phyloP scores from a whole-genome alignment of 2,113 vertebrate genomes.

The Cynocephalus volans region DNA sequence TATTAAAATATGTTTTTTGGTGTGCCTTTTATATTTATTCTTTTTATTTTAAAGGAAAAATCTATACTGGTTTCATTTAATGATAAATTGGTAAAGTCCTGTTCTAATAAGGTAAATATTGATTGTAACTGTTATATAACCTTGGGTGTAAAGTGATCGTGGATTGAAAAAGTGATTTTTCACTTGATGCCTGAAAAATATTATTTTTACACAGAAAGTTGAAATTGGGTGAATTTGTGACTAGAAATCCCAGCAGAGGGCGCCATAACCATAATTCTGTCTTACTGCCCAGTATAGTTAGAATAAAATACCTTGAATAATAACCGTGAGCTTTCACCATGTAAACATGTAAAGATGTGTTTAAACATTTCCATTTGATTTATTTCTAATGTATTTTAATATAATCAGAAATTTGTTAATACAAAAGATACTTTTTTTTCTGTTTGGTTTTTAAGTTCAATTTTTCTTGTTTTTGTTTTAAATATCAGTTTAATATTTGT shows the following conservation, averaged over 20 bases:
- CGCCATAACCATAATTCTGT: slow-evolving; percentile 86
- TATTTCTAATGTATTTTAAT: slow-evolving; percentile 41
- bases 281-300: neutral
- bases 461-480: slow-evolving; percentile 24
- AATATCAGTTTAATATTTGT: slow-evolving; percentile 55
- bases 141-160: neutral
- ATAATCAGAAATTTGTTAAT: neutral
- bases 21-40: slow-evolving; percentile 7
- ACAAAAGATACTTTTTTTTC: slow-evolving; percentile 36
- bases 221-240: neutral
- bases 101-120: slow-evolving; percentile 2
- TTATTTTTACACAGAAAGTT: neutral
- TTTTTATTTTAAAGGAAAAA: slow-evolving; percentile 56
- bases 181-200: neutral
- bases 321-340: slow-evolving; percentile 32
- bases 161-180: slow-evolving; percentile 61
- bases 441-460: slow-evolving; percentile 5
- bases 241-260: slow-evolving; percentile 89
- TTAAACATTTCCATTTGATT: neutral
- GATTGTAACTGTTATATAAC: slow-evolving; percentile 1
- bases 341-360: slow-evolving; percentile 36
- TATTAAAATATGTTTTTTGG: neutral
- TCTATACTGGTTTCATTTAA: neutral
- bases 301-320: slow-evolving; percentile 34
- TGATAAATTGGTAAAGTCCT: slow-evolving; percentile 33